Percentiles rank a stretch among this genome's conserved stretches.
These are phyloP conservation scores for Brachyalestes nurse DNA, from an alignment of 2,797 vertebrate genomes.

Conservation along the genomic window DNA sequence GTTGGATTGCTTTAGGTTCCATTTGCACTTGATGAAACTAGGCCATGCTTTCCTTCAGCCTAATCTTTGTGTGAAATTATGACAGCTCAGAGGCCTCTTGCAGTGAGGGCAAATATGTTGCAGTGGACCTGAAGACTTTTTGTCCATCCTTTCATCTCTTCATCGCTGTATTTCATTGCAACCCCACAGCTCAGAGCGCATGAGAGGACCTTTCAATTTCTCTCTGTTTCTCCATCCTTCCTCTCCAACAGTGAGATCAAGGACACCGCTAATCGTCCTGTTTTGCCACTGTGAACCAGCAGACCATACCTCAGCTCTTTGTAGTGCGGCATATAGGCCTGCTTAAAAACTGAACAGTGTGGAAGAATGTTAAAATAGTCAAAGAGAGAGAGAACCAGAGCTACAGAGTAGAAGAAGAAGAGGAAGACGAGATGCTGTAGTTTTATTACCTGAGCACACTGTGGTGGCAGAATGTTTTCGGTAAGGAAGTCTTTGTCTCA, in stretches of 20 bases:
- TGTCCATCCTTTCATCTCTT: slow-evolving; percentile 77
- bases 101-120: slow-evolving; percentile 22
- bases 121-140: slow-evolving; percentile 58
- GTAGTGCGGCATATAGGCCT: slow-evolving; percentile 24
- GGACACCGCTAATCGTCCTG: slow-evolving; percentile 53
- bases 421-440: not conserved
- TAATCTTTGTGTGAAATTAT: slow-evolving; percentile 16
- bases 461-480: slow-evolving; percentile 58
- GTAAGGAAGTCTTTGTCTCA: not conserved
- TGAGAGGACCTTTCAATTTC: slow-evolving; percentile 39
- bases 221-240: slow-evolving; percentile 57
- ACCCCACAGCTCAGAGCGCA: slow-evolving; percentile 49
- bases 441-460: slow-evolving; percentile 57
- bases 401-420: slow-evolving; percentile 37
- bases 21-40: slow-evolving; percentile 2
- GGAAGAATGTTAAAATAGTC: not conserved
- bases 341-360: slow-evolving; percentile 25
- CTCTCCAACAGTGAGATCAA: slow-evolving; percentile 55
- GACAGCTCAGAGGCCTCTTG: slow-evolving; percentile 17
- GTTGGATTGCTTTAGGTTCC: not conserved
- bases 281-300: slow-evolving; percentile 51
- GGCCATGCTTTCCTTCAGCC: not conserved
- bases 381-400: slow-evolving; percentile 48
- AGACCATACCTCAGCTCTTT: slow-evolving; percentile 42
- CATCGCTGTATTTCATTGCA: slow-evolving; percentile 64